Base-by-base conservation (phyloP, 2,888 invertebrate genomes). In the Carterocephalus palaemon region DNA sequence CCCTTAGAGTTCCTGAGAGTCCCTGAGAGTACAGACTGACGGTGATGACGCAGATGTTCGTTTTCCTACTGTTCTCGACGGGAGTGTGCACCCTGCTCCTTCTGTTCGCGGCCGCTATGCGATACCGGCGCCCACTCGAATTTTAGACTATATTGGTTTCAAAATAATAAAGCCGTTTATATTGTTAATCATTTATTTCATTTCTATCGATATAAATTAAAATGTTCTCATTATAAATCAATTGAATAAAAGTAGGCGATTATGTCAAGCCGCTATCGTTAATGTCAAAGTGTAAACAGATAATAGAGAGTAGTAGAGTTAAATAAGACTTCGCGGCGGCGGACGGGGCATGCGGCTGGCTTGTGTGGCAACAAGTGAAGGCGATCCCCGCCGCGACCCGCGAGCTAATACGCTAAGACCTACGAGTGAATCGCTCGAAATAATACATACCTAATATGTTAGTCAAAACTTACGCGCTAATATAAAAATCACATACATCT, bases 401-500 rank as follows among this genome's bases (percentile, higher is more conserved):
- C 42, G 42, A 19, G 34, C 15, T 34, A 20, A 20, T 40, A 40
- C 39, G 34, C 32, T 10, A 45, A 17, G 31, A 23, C 45, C 37
- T 45, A 45, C 24, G 23, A 43, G 31, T 45, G 37, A 37, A 37
- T 45, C 43, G 43, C 36, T 40, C 38, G 48, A 48, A 50, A 39
- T 49, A 34, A 13, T 42, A 42, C 5, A 15, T 9, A 24, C 4
- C 10, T 12, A 2, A 31, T 36, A 23, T 62, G 80, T 82, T 83
- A 82, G 80, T 80, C 38, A 59, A 59, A 67, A 49, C 82, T 83
- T 84, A 79, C 56, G 50, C 53, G 54, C 77, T 81, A 83, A 61
- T 68, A 70, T 73, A 74, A 70, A 73, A 82, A 84, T 83, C 84
- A 84, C 84, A 78, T 77, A 75, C 71, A 82, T 76, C 73, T 83